Percentiles rank a stretch among this genome's conserved stretches.
Evolutionary conservation across 2,888 invertebrate species (phyloP).

Genomic region (Gymnocheta viridis): DNA sequence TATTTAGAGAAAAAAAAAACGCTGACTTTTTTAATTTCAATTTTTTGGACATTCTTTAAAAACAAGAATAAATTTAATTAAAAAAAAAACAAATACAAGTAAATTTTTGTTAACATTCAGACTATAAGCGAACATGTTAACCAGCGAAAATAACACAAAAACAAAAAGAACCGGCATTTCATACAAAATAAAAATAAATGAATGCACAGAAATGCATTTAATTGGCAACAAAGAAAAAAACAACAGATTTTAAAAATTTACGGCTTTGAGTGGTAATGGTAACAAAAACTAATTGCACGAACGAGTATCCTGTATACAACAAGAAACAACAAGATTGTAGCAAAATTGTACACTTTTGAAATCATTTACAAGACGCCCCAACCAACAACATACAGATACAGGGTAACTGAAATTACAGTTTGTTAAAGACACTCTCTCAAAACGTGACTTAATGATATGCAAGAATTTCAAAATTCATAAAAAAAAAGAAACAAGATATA

Average conservation of each 20-base stretch:
- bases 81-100: constrained; percentile 6
- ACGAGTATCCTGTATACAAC: neutral
- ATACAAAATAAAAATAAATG: neutral
- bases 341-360: too few species aligned
- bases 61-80: constrained; percentile 4
- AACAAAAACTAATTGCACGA: neutral
- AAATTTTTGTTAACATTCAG: neutral
- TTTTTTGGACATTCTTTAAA: neutral
- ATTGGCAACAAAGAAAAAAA: constrained; percentile 8
- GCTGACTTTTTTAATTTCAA: neutral
- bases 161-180: constrained; percentile 14
- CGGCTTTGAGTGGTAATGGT: neutral
- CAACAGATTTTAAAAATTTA: neutral
- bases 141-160: neutral
- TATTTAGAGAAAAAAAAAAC: neutral
- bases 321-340: neutral
- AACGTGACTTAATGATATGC: constrained; percentile 5
- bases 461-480: constrained; percentile 7
- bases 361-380: neutral
- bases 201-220: constrained; percentile 13
- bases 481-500: too few species aligned
- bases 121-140: neutral
- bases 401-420: neutral
- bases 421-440: neutral
- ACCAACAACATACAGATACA: too few species aligned